Evolutionary conservation across 2,888 invertebrate genomes (phyloP), one percentile per base, ranked within the genome.

Genomic region (Rhorus exstirpatorius): DNA sequence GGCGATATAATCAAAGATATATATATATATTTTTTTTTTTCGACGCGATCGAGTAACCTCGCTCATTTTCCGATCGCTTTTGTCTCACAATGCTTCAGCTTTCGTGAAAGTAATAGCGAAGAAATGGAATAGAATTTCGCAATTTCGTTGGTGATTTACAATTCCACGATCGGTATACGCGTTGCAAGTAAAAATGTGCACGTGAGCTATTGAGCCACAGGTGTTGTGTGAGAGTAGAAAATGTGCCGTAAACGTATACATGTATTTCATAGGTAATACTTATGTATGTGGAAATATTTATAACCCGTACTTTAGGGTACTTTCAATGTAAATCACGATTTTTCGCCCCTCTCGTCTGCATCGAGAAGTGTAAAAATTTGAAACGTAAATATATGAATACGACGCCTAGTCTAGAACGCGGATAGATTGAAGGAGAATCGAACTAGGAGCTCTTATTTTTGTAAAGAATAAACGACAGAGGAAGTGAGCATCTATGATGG

Each of bases 81-180:
- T 75, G 68, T 53, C n/a, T n/a, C n/a, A n/a, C n/a, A n/a, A n/a
- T n/a, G 26, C 55, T 49, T 31, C 49, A 65, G 58, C 24, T 65
- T 63, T 65, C 55, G 44, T 55, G 10, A 17, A 14, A 65, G 60
- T 31, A 71, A 71, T n/a, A 55, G 31, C 46, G 65, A n/a, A n/a
- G 35, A 31, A 60, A 81, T 60, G 58, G 65, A 71, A 76, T 71
- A 71, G 76, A 71, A 76, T 77, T 71, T 76, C 60, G 71, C 60
- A 76, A 81, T 81, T 67, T 72, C 71, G 49, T 58, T 76, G 67
- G 51, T 49, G 71, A 81, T 72, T 76, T 72, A 81, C 51, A 67
- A 60, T 63, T 38, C 49, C 41, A 14, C 26, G 41, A 35, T 4
- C 10, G 26, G 12, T 53, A 24, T 24, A 19, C n/a, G 8, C 41